Conservation (phyloP, 2,113 vertebrate species). For the Paradisaea rubra region DNA sequence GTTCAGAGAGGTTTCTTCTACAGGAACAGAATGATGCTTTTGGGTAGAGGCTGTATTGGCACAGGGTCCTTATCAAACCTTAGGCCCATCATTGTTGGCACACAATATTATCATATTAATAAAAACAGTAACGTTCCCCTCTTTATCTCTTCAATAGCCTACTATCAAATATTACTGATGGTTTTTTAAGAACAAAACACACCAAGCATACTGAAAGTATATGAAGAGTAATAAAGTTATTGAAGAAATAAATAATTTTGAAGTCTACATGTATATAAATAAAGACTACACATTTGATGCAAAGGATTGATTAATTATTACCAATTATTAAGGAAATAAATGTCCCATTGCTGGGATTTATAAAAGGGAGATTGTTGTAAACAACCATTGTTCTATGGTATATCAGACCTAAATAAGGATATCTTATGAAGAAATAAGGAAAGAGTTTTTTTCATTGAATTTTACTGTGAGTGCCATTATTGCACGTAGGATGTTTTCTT, state of each 20-base stretch:
- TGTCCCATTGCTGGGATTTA: neutral
- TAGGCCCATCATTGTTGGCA: neutral
- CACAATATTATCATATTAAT: neutral
- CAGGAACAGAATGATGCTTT: neutral
- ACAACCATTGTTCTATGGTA: neutral
- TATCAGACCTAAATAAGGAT: neutral
- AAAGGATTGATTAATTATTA: neutral
- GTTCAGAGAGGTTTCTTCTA: neutral
- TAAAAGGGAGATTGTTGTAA: neutral
- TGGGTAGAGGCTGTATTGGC: neutral
- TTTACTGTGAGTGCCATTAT: neutral
- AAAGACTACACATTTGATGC: neutral
- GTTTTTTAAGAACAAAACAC: neutral
- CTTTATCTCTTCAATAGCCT: neutral
- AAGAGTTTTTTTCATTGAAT: neutral
- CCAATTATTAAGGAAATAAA: neutral
- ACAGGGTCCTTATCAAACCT: neutral
- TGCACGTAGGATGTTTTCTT: neutral
- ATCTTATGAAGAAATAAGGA: neutral
- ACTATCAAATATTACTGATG: neutral
- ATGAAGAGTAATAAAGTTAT: neutral
- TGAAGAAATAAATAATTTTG: neutral
- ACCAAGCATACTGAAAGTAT: neutral
- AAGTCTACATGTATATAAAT: neutral
- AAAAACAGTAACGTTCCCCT: neutral